These are phyloP conservation scores for Anarsia innoxiella DNA, from an alignment of 2,888 invertebrate genomes.

Conservation along the genomic window DNA sequence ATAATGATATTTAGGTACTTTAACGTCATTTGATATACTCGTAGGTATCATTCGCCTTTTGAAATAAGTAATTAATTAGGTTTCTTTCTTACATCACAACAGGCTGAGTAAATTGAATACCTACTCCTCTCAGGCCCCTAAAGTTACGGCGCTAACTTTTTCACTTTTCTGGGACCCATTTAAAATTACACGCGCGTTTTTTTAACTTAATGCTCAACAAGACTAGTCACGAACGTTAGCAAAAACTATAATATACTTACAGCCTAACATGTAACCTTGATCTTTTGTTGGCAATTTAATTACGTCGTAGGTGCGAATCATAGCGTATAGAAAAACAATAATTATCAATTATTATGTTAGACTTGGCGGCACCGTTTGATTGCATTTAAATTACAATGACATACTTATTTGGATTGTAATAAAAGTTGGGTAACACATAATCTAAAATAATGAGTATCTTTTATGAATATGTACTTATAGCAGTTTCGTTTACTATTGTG, in stretches of 20 bases:
- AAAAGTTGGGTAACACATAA: no score
- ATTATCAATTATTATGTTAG: background rate
- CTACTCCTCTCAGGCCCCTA: no score
- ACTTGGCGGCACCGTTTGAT: conserved; percentile 1
- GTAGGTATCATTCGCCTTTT: no score
- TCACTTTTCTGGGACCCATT: conserved; percentile 51
- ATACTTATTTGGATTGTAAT: no score
- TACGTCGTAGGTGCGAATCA: conserved; percentile 36
- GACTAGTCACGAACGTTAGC: conserved; percentile 63
- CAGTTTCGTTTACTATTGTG: no score
- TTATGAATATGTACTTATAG: no score
- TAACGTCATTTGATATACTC: no score
- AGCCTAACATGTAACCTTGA: conserved; percentile 63
- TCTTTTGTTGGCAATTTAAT: conserved; percentile 64
- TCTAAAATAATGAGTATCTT: no score
- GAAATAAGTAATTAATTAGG: no score
- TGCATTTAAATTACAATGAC: background rate
- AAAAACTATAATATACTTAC: conserved; percentile 59
- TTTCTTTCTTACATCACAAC: no score
- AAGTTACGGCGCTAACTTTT: background rate
- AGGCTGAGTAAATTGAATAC: no score
- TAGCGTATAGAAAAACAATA: conserved; percentile 1
- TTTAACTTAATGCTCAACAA: conserved; percentile 42
- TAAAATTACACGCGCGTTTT: conserved; percentile 63
- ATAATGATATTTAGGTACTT: no score